Conservation (phyloP, 2,797 vertebrate species). For the Dicrostonyx torquatus region DNA sequence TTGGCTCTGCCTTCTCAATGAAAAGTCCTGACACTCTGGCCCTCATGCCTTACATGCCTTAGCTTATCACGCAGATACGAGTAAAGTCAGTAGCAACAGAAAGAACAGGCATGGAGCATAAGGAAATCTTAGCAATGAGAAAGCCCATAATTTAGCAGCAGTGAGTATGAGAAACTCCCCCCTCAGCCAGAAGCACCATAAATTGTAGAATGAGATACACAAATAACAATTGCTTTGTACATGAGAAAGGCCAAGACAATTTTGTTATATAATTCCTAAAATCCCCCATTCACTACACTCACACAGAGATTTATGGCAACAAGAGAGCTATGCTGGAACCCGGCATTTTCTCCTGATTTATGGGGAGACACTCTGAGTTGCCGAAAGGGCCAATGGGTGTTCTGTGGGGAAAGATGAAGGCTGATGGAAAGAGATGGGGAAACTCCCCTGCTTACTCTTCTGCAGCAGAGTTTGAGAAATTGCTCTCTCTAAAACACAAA, state of each 20-base stretch:
- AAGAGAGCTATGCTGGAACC: neutral
- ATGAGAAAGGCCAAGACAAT: constrained; percentile 65
- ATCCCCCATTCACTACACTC: constrained; percentile 54
- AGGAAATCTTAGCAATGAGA: constrained; percentile 52
- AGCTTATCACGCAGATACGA: constrained; percentile 19
- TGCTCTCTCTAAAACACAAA: neutral
- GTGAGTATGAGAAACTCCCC: constrained; percentile 8
- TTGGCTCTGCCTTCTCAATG: neutral
- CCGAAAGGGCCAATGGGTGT: constrained; percentile 68
- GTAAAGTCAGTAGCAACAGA: constrained; percentile 36
- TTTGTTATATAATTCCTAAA: constrained; percentile 74
- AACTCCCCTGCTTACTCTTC: neutral
- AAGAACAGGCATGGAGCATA: constrained; percentile 61
- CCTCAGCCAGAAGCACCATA: constrained; percentile 39
- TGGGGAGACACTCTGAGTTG: constrained; percentile 64
- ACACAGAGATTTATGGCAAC: constrained; percentile 16
- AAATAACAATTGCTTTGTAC: constrained; percentile 69
- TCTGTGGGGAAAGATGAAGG: neutral
- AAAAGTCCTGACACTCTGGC: neutral
- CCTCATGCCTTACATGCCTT: neutral
- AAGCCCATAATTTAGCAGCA: constrained; percentile 67
- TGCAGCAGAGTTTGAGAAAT: neutral
- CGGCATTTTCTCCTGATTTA: constrained; percentile 74
- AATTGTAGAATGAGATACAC: constrained; percentile 64
- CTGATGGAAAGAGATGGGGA: neutral